Percentiles rank a stretch among this genome's conserved stretches.
Conservation (phyloP, 35 echinoderm and acorn worm species). For the Ptychodera flava region DNA sequence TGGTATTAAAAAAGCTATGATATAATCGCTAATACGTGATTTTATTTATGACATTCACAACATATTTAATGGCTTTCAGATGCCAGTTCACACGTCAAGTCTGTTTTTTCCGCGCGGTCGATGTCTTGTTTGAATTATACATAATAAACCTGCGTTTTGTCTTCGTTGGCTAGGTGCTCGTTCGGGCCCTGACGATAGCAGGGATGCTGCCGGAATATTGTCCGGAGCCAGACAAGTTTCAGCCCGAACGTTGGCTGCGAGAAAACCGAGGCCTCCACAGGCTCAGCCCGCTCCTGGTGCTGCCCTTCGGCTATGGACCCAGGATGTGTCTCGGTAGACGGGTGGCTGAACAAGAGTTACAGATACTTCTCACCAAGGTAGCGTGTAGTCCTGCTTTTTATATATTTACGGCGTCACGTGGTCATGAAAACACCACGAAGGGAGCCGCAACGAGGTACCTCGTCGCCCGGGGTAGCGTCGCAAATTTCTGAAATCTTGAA, state of each 20-base stretch:
- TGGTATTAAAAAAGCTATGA: too few relatives aligned
- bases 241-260: slow-evolving; percentile 80
- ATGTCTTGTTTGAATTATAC: too few relatives aligned
- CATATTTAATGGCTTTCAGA: too few relatives aligned
- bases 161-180: slow-evolving; percentile 45
- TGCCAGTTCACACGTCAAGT: too few relatives aligned
- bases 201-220: slow-evolving; percentile 86
- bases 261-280: slow-evolving; percentile 35
- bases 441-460: too few relatives aligned
- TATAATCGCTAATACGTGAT: too few relatives aligned
- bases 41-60: too few relatives aligned
- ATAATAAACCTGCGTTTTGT: too few relatives aligned
- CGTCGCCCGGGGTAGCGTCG: too few relatives aligned
- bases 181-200: slow-evolving; percentile 71
- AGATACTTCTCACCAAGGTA: slow-evolving; percentile 75
- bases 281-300: slow-evolving; percentile 56
- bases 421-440: neutral
- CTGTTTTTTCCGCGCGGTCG: too few relatives aligned
- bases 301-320: slow-evolving; percentile 63
- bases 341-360: slow-evolving; percentile 73
- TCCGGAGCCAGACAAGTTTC: slow-evolving; percentile 53
- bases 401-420: neutral
- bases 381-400: too few relatives aligned
- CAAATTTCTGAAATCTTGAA: too few relatives aligned
- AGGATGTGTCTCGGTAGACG: slow-evolving; percentile 78